These are phyloP conservation scores for Andrena haemorrhoa DNA, from an alignment of 2,888 invertebrate genomes.

Conservation along the genomic window DNA sequence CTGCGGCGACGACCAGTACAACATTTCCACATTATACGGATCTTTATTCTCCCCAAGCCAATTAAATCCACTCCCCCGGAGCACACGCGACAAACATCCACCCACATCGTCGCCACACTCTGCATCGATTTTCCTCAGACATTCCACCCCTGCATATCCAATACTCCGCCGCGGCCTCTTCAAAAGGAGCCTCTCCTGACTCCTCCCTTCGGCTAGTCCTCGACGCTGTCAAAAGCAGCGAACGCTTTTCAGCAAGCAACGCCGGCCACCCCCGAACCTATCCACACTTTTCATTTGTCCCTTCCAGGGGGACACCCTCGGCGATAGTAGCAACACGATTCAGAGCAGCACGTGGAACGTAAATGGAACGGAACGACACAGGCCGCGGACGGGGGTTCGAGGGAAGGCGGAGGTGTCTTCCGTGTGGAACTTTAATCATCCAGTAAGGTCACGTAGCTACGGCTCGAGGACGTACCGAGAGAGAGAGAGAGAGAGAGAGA, in stretches of 20 bases:
- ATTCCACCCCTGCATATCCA: neutral
- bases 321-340: neutral
- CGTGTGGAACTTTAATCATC: constrained; percentile 76
- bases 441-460: constrained; percentile 78
- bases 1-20: too few relatives aligned
- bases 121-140: neutral
- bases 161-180: neutral
- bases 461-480: constrained; percentile 57
- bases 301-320: neutral
- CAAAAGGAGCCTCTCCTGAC: neutral
- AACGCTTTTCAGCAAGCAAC: neutral
- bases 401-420: constrained; percentile 18
- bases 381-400: neutral
- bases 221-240: constrained; percentile 9
- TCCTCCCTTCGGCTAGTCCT: neutral
- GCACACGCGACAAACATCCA: too few relatives aligned
- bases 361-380: constrained; percentile 40
- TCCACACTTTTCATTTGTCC: constrained; percentile 13
- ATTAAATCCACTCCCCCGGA: too few relatives aligned
- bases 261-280: neutral
- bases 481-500: too few relatives aligned
- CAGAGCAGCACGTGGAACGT: constrained; percentile 9
- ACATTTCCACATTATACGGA: too few relatives aligned
- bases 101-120: too few relatives aligned
- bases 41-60: too few relatives aligned